phyloP scores from a whole-genome alignment of 2,113 vertebrate genomes.

The Aegithalos caudatus region DNA sequence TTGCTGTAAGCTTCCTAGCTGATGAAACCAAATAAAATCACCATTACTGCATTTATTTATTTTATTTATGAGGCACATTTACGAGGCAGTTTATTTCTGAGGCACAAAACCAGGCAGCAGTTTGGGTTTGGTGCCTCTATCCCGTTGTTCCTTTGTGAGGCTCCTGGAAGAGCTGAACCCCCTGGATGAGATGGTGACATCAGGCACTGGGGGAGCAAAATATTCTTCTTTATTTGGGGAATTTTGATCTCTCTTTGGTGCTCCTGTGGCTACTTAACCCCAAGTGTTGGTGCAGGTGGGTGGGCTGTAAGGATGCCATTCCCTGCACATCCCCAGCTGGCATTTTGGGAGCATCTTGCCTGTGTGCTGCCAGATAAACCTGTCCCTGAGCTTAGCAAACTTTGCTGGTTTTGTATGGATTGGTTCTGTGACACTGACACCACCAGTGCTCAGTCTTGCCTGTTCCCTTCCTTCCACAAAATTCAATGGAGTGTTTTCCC shows the following conservation, averaged over 20 bases:
- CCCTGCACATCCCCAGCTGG: accelerated
- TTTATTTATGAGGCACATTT: neutral
- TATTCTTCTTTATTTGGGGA: neutral
- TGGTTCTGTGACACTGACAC: neutral
- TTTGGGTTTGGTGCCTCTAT: neutral
- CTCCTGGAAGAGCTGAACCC: neutral
- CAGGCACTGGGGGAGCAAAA: neutral
- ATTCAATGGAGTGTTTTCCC: neutral
- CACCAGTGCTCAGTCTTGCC: neutral
- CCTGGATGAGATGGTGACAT: neutral
- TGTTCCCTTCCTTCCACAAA: neutral
- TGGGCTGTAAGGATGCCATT: accelerated
- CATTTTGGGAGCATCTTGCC: neutral
- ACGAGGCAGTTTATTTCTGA: neutral
- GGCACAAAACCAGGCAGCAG: neutral
- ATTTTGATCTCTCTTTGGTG: accelerated
- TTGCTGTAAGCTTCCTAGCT: accelerated
- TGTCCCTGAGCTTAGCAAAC: neutral
- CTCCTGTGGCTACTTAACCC: neutral
- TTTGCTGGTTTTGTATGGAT: neutral
- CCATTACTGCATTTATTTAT: neutral
- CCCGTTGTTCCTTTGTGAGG: accelerated
- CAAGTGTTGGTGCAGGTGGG: accelerated
- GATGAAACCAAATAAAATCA: neutral
- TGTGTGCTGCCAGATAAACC: neutral